Evolutionary conservation across 1,140 invertebrate genomes (phyloP).

Genomic region (Notospermus geniculatus): DNA sequence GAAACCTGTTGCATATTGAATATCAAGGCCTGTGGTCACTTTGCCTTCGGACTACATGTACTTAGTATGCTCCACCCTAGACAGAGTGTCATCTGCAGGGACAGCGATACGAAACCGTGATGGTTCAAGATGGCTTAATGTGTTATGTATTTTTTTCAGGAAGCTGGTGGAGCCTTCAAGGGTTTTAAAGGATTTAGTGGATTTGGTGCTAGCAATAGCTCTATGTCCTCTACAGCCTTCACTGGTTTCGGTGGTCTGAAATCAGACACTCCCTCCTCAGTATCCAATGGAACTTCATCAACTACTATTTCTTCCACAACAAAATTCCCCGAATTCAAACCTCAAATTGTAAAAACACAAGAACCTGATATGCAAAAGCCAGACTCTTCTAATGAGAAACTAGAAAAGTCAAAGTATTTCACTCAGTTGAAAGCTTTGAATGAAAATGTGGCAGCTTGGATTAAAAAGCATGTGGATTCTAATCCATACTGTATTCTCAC

Average conservation of each 20-base stretch:
- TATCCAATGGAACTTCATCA: neutral
- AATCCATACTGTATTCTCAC: conserved; percentile 82
- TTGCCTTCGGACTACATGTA: no score
- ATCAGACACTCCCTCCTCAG: neutral
- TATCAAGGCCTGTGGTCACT: no score
- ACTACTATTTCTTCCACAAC: neutral
- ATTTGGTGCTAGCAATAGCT: neutral
- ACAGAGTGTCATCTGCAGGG: no score
- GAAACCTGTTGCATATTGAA: no score
- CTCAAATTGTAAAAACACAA: conserved; percentile 1
- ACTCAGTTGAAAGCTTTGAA: conserved; percentile 77
- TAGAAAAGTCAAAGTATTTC: conserved; percentile 39
- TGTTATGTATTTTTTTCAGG: conserved; percentile 10
- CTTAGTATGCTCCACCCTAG: no score
- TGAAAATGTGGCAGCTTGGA: conserved; percentile 80
- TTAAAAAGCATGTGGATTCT: conserved; percentile 77
- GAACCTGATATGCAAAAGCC: conserved; percentile 5
- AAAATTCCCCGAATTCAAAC: neutral
- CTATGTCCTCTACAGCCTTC: neutral
- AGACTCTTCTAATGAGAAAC: conserved; percentile 10
- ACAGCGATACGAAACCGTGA: no score
- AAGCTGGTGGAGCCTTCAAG: conserved; percentile 17
- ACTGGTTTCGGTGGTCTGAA: conserved; percentile 2
- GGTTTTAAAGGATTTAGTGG: conserved; percentile 30
- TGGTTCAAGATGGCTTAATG: no score